Evolutionary conservation across 1,140 invertebrate species (phyloP), one percentile per base, ranked within the genome.

Genomic region (Cyclargus thomasi): DNA sequence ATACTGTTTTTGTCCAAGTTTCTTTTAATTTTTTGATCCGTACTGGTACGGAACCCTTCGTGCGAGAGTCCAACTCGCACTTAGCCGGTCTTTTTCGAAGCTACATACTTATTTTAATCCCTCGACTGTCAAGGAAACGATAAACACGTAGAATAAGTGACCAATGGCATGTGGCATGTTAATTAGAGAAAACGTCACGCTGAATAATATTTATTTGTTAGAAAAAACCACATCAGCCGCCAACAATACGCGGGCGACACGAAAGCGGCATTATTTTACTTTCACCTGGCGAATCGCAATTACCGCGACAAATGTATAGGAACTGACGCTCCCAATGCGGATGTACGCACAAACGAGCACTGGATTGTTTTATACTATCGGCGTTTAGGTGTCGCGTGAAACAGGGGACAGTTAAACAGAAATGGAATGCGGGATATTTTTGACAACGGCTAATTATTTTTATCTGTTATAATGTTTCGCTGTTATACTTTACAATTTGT

Each of bases 251-350:
- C 53, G n/a, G 53, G 53, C 53, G 55, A 59, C 55, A 59, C 55
- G 55, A 59, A 59, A 20, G 55, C 65, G 67, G 69, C 72, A 73
- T 70, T 74, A 74, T 53, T 66, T 65, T 64, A 76, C 74, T 74
- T 76, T 76, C 72, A 70, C 70, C 68, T 20, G 23, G 65, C 74
- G 70, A 75, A 74, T 69, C 67, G 67, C 69, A 67, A 73, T 73
- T 73, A 70, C 59, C 72, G 67, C 59, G 62, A 62, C 64, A 70
- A 68, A 70, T 68, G 62, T 69, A 72, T 63, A 62, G 65, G 67
- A 69, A 69, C 68, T 53, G 65, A 68, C 21, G 64, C 29, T 53
- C 63, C 53, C 57, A 68, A 68, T 62, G 23, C 65, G 65, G 55
- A 70, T 64, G 62, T 63, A 23, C 64, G 55, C 23, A 55, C 55